Evolutionary conservation across 2,888 invertebrate species (phyloP).

Genomic region (Deilephila porcellus): DNA sequence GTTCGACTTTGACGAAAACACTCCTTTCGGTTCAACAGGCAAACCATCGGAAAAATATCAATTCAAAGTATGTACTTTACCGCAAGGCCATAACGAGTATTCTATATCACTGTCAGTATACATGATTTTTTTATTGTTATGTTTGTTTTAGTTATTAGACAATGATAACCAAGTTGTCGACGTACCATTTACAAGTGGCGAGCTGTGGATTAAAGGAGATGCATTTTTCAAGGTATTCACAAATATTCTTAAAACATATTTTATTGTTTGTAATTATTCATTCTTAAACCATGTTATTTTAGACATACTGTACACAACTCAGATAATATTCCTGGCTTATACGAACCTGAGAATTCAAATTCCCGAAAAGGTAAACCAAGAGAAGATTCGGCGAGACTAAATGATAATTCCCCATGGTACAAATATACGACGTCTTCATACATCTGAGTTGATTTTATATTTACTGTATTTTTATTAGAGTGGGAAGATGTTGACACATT

Average conservation of each 20-base stretch:
- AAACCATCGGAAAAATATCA: conserved; percentile 48
- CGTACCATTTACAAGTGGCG: conserved; percentile 49
- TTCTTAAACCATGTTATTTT: not conserved
- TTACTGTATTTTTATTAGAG: not conserved
- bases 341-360: not conserved
- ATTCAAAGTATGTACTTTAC: conserved; percentile 46
- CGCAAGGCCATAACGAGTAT: too few relatives aligned
- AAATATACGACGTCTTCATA: not conserved
- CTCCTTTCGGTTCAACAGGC: conserved; percentile 53
- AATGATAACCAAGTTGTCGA: conserved; percentile 34
- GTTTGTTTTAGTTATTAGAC: conserved; percentile 2
- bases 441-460: not conserved
- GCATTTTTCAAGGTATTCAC: conserved; percentile 58
- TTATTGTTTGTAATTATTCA: not conserved
- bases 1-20: conserved; percentile 51
- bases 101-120: not conserved
- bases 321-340: not conserved
- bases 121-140: too few relatives aligned
- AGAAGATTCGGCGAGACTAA: not conserved
- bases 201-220: conserved; percentile 59
- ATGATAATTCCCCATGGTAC: not conserved
- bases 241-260: not conserved
- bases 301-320: not conserved
- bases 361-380: not conserved
- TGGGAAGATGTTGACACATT: too few relatives aligned